Conservation (phyloP, 35 echinoderm and acorn worm genomes). For the Strongylocentrotus purpuratus region DNA sequence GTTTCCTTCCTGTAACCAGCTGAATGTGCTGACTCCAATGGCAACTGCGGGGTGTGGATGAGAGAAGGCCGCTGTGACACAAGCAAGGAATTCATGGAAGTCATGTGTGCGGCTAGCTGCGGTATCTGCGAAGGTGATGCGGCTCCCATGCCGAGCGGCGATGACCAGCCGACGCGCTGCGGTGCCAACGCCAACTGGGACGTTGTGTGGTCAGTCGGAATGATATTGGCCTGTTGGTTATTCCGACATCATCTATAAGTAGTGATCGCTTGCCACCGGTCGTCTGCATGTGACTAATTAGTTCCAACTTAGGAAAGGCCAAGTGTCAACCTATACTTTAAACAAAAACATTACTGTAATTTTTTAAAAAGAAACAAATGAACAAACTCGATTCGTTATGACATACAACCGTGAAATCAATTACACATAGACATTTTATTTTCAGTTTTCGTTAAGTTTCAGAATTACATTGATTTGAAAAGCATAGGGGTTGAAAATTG, state of each 20-base stretch:
- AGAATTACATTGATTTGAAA: no score
- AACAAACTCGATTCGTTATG: no score
- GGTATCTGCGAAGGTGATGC: constrained; percentile 20
- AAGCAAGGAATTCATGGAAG: not conserved
- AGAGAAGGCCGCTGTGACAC: not conserved
- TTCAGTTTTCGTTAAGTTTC: no score
- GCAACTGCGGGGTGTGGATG: constrained; percentile 36
- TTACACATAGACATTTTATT: no score
- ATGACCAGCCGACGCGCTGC: not conserved
- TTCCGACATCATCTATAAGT: not conserved
- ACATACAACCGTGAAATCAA: no score
- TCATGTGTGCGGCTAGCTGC: constrained; percentile 37
- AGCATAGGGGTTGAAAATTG: no score
- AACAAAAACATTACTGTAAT: no score
- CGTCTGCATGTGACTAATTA: not conserved
- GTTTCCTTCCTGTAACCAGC: not conserved
- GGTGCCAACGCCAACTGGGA: not conserved
- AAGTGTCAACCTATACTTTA: no score
- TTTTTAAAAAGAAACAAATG: no score
- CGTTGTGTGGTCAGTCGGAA: not conserved
- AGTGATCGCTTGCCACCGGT: not conserved
- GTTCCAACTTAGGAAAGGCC: no score
- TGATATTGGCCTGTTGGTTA: not conserved
- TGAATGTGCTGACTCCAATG: constrained; percentile 19
- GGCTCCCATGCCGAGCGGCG: not conserved